A percentile compares a stretch with the other conserved stretches of the same genome.
These are phyloP conservation scores for Dolichotis patagonum DNA, from an alignment of 2,113 vertebrate genomes.

Conservation along the genomic window DNA sequence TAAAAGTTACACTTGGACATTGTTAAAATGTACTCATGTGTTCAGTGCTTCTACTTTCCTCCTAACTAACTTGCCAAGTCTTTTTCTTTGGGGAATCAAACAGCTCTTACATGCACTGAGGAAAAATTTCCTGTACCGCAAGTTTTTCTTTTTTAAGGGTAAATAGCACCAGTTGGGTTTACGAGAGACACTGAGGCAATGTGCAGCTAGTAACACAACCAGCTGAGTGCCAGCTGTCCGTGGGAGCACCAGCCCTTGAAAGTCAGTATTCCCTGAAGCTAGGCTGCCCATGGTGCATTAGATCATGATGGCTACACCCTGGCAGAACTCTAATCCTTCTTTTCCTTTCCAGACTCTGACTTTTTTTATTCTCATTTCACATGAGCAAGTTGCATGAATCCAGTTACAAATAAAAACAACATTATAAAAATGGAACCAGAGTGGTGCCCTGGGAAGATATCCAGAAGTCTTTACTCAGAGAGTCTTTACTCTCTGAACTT, in stretches of 20 bases:
- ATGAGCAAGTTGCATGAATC: conserved; percentile 72
- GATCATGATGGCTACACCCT: conserved; percentile 79
- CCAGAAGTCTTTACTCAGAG: neutral
- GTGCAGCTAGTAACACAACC: conserved; percentile 70
- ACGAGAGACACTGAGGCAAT: conserved; percentile 60
- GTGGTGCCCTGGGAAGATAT: conserved; percentile 42
- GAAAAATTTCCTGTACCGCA: conserved; percentile 84
- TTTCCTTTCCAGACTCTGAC: conserved; percentile 79
- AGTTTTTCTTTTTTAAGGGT: conserved; percentile 16
- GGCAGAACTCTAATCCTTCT: conserved; percentile 83
- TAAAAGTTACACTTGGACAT: conserved; percentile 85
- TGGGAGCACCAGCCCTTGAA: conserved; percentile 73
- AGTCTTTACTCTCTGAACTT: conserved; percentile 57
- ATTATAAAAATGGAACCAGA: conserved; percentile 46
- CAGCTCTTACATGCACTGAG: conserved; percentile 81
- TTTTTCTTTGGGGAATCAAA: conserved; percentile 84
- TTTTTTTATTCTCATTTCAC: conserved; percentile 71
- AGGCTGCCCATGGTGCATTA: conserved; percentile 79
- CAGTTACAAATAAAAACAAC: conserved; percentile 75
- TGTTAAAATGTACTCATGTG: conserved; percentile 86
- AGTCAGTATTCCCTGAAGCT: conserved; percentile 73
- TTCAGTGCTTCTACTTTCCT: conserved; percentile 82
- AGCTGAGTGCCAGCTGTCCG: conserved; percentile 87
- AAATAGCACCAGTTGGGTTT: conserved; percentile 70
- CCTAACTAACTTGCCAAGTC: conserved; percentile 84